Evolutionary conservation across 2,113 vertebrate species (phyloP).

Genomic region (Thamnaconus septentrionalis): DNA sequence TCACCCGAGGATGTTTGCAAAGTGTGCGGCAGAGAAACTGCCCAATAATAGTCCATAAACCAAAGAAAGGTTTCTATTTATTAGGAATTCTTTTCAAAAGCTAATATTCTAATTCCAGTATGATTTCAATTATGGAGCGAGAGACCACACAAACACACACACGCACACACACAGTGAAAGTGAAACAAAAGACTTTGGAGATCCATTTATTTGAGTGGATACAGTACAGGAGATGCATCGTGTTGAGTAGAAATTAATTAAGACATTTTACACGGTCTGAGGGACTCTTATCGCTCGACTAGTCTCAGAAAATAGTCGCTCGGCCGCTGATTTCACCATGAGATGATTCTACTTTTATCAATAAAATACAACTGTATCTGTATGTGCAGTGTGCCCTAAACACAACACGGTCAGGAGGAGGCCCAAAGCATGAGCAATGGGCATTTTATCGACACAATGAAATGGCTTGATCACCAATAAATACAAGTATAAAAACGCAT

Average conservation of each 20-base stretch:
- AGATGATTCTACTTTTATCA: constrained; percentile 56
- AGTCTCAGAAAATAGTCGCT: constrained; percentile 28
- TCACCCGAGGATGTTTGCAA: not conserved
- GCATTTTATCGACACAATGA: constrained; percentile 56
- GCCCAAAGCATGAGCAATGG: constrained; percentile 51
- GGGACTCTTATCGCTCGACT: constrained; percentile 33
- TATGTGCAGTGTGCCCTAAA: constrained; percentile 41
- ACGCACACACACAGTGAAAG: constrained; percentile 11
- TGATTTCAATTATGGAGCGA: not conserved
- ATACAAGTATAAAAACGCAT: constrained; percentile 91
- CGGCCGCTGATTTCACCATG: constrained; percentile 46
- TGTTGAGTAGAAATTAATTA: constrained; percentile 65
- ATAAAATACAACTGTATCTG: constrained; percentile 17
- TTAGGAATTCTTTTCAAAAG: not conserved
- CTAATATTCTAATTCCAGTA: not conserved
- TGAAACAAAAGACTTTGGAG: constrained; percentile 54
- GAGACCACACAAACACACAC: constrained; percentile 12
- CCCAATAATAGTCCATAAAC: not conserved
- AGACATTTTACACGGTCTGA: constrained; percentile 63
- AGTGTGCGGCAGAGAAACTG: not conserved
- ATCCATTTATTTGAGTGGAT: constrained; percentile 77
- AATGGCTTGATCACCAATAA: constrained; percentile 99
- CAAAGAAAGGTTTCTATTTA: not conserved
- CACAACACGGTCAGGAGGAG: constrained; percentile 46
- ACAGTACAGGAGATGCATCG: constrained; percentile 71